Evolutionary conservation across 2,797 vertebrate genomes (phyloP), one percentile per base, ranked within the genome.

Genomic region (Rhinogobio ventralis): DNA sequence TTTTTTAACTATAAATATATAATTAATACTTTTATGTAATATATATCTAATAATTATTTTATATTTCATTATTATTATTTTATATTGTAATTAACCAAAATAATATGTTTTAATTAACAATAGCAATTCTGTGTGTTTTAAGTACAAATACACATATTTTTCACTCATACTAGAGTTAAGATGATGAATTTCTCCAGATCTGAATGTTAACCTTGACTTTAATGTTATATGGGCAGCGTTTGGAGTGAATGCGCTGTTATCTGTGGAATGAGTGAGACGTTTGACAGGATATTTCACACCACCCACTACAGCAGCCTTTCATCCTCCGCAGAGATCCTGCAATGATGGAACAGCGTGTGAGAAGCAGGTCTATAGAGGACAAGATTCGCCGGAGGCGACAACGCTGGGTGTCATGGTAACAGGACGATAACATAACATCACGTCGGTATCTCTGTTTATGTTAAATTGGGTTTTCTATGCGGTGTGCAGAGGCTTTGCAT

Each of bases 341-440:
- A 89, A 89, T 91, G 89, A 91, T 82, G 53, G 79, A 88, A 88
- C 85, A 88, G 85, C 88, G 87, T 92, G 73, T 87, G 91, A 89
- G 88, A 51, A 92, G 92, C 91, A 93, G 91, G 90, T 93, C 66
- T 55, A 68, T 28, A 33, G 64, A 83, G 73, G 82, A 83, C 17
- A 11, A 30, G 62, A 57, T 42, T 33, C 6, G 19, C 82, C 39
- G 13, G 33, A 45, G 73, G 82, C 46, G 9, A 76, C 81, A 42
- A 19, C 62, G 1, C 62, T 28, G 23, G 42, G n/a, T 83, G 73
- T 17, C 82, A 83, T 76, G 73, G 82, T 19, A 68, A 83, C 81
- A 53, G 45, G 20, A n/a, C 30, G 71, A 60, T 81, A 81, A 67
- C 45, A 49, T 66, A 36, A 68, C 66, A 55, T 23, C 23, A 19